Evolutionary conservation across 2,888 invertebrate genomes (phyloP).

Genomic region (Xanthorhoe designata): DNA sequence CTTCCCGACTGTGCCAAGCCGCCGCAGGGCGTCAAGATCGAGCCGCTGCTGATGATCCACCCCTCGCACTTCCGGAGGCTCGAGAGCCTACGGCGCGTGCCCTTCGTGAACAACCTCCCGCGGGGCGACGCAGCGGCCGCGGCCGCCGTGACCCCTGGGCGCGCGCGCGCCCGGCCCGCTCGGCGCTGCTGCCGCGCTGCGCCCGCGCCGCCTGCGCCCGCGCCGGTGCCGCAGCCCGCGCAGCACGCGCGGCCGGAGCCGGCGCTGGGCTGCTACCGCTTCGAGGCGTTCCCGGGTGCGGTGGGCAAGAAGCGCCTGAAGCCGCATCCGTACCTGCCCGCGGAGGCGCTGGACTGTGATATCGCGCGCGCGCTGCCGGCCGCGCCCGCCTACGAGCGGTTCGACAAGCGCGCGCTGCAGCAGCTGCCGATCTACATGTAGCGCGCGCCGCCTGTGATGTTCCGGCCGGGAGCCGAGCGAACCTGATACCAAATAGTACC

Average conservation of each 20-base stretch:
- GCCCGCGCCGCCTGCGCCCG: conserved; percentile 50
- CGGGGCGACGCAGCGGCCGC: conserved; percentile 55
- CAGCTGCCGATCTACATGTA: conserved; percentile 84
- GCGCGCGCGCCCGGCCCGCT: conserved; percentile 51
- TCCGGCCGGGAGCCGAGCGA: conserved; percentile 57
- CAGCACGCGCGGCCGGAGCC: conserved; percentile 51
- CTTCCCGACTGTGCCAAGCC: conserved; percentile 95
- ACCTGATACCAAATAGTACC: conserved; percentile 81
- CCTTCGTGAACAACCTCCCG: conserved; percentile 94
- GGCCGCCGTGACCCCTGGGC: conserved; percentile 59
- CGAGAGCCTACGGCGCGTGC: conserved; percentile 92
- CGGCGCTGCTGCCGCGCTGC: conserved; percentile 61
- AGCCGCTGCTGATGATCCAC: conserved; percentile 95
- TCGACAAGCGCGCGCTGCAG: conserved; percentile 82
- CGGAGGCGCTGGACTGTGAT: conserved; percentile 75
- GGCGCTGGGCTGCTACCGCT: conserved; percentile 60
- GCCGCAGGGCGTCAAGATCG: conserved; percentile 92
- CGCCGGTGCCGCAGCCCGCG: conserved; percentile 60
- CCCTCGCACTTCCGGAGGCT: conserved; percentile 95
- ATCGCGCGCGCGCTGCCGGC: conserved; percentile 73
- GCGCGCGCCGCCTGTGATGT: conserved; percentile 74
- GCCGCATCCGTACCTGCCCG: conserved; percentile 68
- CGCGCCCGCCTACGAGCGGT: conserved; percentile 76
- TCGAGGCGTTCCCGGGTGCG: conserved; percentile 61
- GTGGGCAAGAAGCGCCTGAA: conserved; percentile 58